phyloP scores from a whole-genome alignment of 2,113 vertebrate genomes.

The Pachyramphus minor region DNA sequence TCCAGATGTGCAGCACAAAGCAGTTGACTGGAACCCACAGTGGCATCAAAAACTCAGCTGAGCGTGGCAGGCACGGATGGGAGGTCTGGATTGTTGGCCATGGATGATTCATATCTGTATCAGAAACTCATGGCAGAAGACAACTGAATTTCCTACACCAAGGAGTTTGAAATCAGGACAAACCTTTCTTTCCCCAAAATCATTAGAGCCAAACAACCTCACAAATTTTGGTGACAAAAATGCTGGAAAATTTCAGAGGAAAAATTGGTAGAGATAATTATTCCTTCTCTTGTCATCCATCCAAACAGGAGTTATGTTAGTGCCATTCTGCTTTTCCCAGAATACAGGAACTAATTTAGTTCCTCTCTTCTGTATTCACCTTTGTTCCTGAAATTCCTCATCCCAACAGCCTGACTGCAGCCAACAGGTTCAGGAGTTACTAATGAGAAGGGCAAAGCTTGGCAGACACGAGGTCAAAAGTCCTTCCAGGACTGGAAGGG shows the following conservation, averaged over 20 bases:
- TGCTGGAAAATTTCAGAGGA: neutral
- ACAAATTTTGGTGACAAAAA: neutral
- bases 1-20: neutral
- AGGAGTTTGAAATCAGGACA: neutral
- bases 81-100: neutral
- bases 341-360: neutral
- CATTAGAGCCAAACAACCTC: neutral
- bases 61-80: neutral
- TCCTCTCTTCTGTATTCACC: neutral
- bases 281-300: neutral
- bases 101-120: neutral
- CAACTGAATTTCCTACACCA: neutral
- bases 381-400: neutral
- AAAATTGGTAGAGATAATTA: neutral
- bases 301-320: neutral
- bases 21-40: neutral
- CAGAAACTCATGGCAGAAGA: neutral
- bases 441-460: neutral
- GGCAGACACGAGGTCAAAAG: neutral
- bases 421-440: neutral
- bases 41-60: neutral
- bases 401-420: neutral
- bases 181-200: neutral
- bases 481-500: accelerated
- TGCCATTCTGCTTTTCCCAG: neutral